Evolutionary conservation across 2,113 vertebrate genomes (phyloP), one percentile per base, ranked within the genome.

Genomic region (Aplodontia rufa): DNA sequence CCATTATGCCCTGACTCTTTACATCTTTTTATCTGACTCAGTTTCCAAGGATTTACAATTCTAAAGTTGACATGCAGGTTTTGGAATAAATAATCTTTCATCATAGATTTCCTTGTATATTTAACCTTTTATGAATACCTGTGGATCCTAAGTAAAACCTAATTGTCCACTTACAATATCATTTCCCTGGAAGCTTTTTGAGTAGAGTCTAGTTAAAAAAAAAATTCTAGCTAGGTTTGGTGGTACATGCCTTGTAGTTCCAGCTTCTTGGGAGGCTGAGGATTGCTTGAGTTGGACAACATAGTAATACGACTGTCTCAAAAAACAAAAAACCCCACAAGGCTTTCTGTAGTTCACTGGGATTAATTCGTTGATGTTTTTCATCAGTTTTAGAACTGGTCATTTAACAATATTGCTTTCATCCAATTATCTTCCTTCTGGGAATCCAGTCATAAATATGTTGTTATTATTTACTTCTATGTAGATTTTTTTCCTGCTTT

Each of bases 361-460:
- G 13, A 51, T 90, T 87, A 85, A 60, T 53, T 96, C 74, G 89
- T 66, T 79, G 20, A 76, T 71, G 28, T 24, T 90, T 74, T 83
- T 45, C 28, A 30, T 87, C 42, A 55, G 32, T 90, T 93, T 94
- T 85, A 64, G 78, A 60, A 81, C 47, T 79, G 40, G 30, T 66
- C 58, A 60, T 60, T 60, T 60, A 60, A 60, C 92, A 80, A 78
- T 87, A 62, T 30, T 94, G 37, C 71, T 94, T 92, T 35, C 84
- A 45, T 10, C n/a, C 35, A 92, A 13, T 93, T 90, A 30, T 75
- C 17, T 19, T n/a, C n/a, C 19, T 47, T 58, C n/a, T 93, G 62
- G 45, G 19, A 95, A 53, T 62, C 42, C 22, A n/a, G 3, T 62
- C 8, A 60, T 37, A 58, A 87, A 62, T 47, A n/a, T 72, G 26